phyloP scores from a whole-genome alignment of 2,888 invertebrate genomes.

The Polyploca ridens region DNA sequence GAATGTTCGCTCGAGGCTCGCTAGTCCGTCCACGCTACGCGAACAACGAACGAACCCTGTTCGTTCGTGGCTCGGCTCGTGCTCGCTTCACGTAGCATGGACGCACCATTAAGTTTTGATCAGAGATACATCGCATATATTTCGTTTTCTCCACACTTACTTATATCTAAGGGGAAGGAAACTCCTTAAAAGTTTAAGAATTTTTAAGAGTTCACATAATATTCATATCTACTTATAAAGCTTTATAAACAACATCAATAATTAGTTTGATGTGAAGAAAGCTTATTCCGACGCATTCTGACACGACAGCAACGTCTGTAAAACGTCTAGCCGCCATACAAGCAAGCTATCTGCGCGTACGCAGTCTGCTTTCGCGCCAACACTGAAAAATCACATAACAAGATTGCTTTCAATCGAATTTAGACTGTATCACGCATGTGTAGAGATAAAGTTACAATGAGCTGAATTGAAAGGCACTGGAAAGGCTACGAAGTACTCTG shows the following conservation, averaged over 20 bases:
- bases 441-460: constrained; percentile 15
- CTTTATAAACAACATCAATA: neutral
- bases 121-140: too few relatives aligned
- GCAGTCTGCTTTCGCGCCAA: constrained; percentile 56
- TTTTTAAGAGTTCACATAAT: too few relatives aligned
- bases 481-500: constrained; percentile 20
- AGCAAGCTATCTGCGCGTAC: constrained; percentile 59
- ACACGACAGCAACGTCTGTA: constrained; percentile 58
- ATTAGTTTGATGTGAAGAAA: neutral
- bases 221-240: too few relatives aligned
- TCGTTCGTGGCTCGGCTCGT: too few relatives aligned
- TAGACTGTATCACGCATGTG: constrained; percentile 19
- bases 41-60: too few relatives aligned
- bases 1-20: too few relatives aligned
- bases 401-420: constrained; percentile 21
- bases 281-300: neutral
- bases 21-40: too few relatives aligned
- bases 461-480: constrained; percentile 16
- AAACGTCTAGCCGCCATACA: constrained; percentile 66
- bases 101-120: too few relatives aligned
- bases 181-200: too few relatives aligned
- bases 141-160: too few relatives aligned
- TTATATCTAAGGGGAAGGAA: too few relatives aligned
- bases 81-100: too few relatives aligned
- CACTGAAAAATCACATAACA: constrained; percentile 22